Evolutionary conservation across 2,888 invertebrate genomes (phyloP).

Genomic region (Periphyllus acericola): DNA sequence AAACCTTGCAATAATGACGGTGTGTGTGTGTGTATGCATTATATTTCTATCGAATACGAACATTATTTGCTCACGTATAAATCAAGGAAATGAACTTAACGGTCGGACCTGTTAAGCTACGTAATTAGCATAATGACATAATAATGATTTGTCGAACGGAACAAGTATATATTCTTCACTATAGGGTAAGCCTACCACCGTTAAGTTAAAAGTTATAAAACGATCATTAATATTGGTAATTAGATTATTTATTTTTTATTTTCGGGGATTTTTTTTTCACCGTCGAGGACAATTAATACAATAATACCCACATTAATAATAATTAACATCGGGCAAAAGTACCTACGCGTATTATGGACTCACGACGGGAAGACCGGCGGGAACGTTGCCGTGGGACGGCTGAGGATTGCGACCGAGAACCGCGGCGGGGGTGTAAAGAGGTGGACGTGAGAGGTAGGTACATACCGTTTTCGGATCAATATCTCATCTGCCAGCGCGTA

Average conservation of each 20-base stretch:
- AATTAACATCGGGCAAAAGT: conserved; percentile 16
- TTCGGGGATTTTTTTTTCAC: not conserved
- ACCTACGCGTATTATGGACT: not conserved
- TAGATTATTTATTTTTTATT: not conserved
- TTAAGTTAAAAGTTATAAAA: not conserved
- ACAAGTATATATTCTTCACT: too few relatives aligned
- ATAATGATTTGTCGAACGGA: not conserved
- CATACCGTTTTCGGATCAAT: conserved; percentile 58
- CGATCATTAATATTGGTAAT: conserved; percentile 26
- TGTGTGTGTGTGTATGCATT: too few relatives aligned
- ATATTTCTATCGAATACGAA: not conserved
- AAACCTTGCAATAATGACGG: too few relatives aligned
- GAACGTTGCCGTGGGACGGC: not conserved
- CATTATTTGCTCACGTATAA: not conserved
- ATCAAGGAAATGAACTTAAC: not conserved
- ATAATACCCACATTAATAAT: conserved; percentile 17
- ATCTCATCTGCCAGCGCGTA: conserved; percentile 51
- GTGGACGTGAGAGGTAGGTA: not conserved
- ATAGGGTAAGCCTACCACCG: not conserved
- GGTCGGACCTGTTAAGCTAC: not conserved
- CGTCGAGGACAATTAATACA: not conserved
- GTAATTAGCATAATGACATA: not conserved
- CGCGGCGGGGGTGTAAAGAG: not conserved
- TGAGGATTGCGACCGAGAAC: conserved; percentile 8
- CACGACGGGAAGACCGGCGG: not conserved